Conservation (phyloP, 2,113 vertebrate genomes). For the Pycnonotus jocosus region DNA sequence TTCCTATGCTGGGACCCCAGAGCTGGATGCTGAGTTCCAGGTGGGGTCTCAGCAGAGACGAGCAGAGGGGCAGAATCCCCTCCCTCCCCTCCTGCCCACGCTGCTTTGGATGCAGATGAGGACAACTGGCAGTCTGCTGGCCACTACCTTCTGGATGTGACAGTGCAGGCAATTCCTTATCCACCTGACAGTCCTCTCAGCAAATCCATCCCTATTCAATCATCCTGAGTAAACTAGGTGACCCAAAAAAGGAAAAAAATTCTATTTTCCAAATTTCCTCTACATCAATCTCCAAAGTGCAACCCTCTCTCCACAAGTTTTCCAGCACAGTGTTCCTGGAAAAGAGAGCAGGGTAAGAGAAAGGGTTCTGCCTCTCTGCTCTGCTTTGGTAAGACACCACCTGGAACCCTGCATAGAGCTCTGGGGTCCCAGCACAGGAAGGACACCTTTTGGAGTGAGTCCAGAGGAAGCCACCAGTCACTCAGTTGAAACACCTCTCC, state of each 20-base stretch:
- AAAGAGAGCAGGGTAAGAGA: background rate
- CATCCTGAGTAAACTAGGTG: background rate
- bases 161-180: background rate
- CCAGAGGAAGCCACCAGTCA: background rate
- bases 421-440: background rate
- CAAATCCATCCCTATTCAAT: background rate
- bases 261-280: background rate
- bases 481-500: background rate
- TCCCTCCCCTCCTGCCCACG: fast-evolving
- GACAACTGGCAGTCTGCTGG: background rate
- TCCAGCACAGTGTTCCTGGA: fast-evolving
- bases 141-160: background rate
- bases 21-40: background rate
- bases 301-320: background rate
- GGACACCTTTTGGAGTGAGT: background rate
- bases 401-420: background rate
- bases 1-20: background rate
- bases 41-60: background rate
- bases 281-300: background rate
- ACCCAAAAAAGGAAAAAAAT: background rate
- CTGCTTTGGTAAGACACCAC: background rate
- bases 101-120: background rate
- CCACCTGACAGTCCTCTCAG: too few species aligned
- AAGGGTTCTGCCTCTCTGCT: background rate
- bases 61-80: background rate